These are phyloP conservation scores for Colostygia pectinataria DNA, from an alignment of 2,888 invertebrate species.

Conservation along the genomic window DNA sequence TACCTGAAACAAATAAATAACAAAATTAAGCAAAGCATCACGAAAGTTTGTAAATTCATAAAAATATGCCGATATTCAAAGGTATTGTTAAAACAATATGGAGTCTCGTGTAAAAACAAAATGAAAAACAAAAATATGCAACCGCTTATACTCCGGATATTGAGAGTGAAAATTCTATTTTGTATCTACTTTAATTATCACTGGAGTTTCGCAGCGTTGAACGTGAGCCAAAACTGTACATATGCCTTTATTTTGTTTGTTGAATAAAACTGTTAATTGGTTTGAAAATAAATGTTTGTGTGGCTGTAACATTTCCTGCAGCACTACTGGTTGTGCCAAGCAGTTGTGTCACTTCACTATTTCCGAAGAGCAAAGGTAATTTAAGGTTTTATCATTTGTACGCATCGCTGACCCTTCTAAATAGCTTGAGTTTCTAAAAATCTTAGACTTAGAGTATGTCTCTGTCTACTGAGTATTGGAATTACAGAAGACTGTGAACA, in stretches of 20 bases:
- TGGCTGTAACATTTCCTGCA: too few species aligned
- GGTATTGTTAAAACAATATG: conserved; percentile 31
- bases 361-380: too few species aligned
- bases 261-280: conserved; percentile 23
- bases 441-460: too few species aligned
- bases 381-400: too few species aligned
- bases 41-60: too few species aligned
- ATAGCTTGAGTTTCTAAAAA: too few species aligned
- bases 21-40: too few species aligned
- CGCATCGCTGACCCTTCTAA: too few species aligned
- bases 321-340: too few species aligned
- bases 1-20: not conserved
- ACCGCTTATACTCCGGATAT: conserved; percentile 58
- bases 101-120: conserved; percentile 49
- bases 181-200: conserved; percentile 78
- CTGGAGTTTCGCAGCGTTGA: conserved; percentile 59
- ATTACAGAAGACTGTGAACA: too few species aligned
- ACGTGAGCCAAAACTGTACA: conserved; percentile 30
- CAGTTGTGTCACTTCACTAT: too few species aligned
- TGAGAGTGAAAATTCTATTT: conserved; percentile 73
- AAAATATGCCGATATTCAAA: not conserved
- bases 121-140: conserved; percentile 44
- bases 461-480: too few species aligned
- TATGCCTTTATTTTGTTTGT: conserved; percentile 24
- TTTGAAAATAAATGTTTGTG: conserved; percentile 11